Conservation (phyloP, 64 coral and sea anemone genomes). For the Pocillopora damicornis region DNA sequence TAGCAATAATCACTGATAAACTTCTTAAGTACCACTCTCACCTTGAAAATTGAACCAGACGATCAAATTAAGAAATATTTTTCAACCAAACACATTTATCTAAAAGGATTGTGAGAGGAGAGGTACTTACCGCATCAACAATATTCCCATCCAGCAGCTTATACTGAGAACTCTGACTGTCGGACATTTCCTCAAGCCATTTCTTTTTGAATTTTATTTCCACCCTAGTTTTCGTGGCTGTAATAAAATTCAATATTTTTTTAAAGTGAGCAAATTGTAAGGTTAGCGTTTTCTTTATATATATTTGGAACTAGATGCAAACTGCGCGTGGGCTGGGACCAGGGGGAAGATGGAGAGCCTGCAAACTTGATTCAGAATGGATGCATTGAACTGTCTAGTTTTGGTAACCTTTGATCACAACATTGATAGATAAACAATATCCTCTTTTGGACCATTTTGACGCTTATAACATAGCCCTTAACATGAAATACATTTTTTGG, state of each 20-base stretch:
- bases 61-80: neutral
- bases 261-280: neutral
- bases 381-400: too few relatives aligned
- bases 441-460: too few relatives aligned
- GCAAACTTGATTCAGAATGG: too few relatives aligned
- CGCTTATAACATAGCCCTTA: too few relatives aligned
- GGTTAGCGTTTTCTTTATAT: too few relatives aligned
- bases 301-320: too few relatives aligned
- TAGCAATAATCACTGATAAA: neutral
- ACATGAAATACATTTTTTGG: too few relatives aligned
- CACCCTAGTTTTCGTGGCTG: slow-evolving; percentile 35
- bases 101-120: neutral
- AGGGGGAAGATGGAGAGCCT: too few relatives aligned
- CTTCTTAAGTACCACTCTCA: neutral
- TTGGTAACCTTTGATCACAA: too few relatives aligned
- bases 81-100: too few relatives aligned
- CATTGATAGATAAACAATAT: too few relatives aligned
- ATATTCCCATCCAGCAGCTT: slow-evolving; percentile 62
- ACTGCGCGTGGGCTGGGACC: too few relatives aligned
- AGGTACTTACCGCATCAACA: slow-evolving; percentile 47
- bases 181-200: slow-evolving; percentile 46
- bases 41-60: neutral
- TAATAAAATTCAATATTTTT: neutral
- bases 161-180: slow-evolving; percentile 41
- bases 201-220: slow-evolving; percentile 61